These are phyloP conservation scores for Diplosoma virens DNA, from an alignment of 23 tunicate species.

Conservation along the genomic window DNA sequence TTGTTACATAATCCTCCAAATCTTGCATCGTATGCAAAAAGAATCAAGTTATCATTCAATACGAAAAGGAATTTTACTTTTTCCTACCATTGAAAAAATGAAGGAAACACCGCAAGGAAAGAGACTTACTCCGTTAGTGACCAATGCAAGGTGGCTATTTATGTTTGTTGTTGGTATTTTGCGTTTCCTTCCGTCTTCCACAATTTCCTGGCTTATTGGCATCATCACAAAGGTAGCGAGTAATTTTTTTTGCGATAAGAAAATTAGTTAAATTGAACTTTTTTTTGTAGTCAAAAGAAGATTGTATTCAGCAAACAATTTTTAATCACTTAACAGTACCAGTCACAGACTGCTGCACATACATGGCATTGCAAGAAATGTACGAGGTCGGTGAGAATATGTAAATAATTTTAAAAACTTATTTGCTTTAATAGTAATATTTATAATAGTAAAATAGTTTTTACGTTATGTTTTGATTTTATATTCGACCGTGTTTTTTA, in stretches of 20 bases:
- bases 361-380: slow-evolving; percentile 86
- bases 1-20: slow-evolving; percentile 81
- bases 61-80: slow-evolving; percentile 58
- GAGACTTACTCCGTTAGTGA: slow-evolving; percentile 52
- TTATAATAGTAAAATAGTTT: no score
- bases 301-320: slow-evolving; percentile 25
- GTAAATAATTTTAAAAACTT: no score
- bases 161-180: slow-evolving; percentile 10
- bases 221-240: neutral
- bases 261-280: no score
- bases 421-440: no score
- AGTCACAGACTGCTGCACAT: slow-evolving; percentile 49
- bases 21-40: slow-evolving; percentile 46
- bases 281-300: slow-evolving; percentile 36
- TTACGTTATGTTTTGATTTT: no score
- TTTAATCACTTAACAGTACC: slow-evolving; percentile 21
- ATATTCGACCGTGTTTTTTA: no score
- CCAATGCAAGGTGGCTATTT: slow-evolving; percentile 52
- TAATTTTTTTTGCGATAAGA: neutral
- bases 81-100: slow-evolving; percentile 88
- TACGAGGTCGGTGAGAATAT: slow-evolving; percentile 29
- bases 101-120: slow-evolving; percentile 67
- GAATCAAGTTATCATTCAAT: neutral
- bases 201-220: slow-evolving; percentile 23
- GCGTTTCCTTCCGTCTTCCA: slow-evolving; percentile 32